Percentiles rank a stretch among this genome's conserved stretches.
These are phyloP conservation scores for Eueremaeus valkanovi DNA, from an alignment of 2,888 invertebrate genomes.

Conservation along the genomic window DNA sequence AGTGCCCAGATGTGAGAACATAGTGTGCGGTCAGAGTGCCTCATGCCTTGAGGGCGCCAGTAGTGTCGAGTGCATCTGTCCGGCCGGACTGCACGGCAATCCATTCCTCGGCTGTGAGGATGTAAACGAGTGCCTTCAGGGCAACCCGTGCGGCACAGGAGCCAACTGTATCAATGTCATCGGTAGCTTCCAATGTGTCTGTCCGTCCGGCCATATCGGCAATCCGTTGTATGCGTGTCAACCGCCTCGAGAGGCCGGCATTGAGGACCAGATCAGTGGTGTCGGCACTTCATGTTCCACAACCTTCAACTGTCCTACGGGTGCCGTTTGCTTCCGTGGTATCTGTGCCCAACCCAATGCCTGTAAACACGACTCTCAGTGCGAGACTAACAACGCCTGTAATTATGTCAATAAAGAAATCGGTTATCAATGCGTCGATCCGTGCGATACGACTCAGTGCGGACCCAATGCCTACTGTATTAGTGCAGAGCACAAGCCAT, in stretches of 20 bases:
- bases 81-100: conserved; percentile 64
- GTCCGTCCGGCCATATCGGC: conserved; percentile 75
- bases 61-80: conserved; percentile 71
- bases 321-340: conserved; percentile 37
- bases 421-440: conserved; percentile 44
- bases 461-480: conserved; percentile 72
- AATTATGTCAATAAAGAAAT: conserved; percentile 39
- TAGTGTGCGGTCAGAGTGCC: conserved; percentile 68
- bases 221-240: conserved; percentile 60
- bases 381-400: conserved; percentile 39
- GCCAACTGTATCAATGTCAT: conserved; percentile 85
- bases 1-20: conserved; percentile 45
- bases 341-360: conserved; percentile 37
- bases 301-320: conserved; percentile 39
- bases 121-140: conserved; percentile 54
- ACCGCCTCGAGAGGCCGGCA: conserved; percentile 34
- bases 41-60: conserved; percentile 71
- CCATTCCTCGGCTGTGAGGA: conserved; percentile 73
- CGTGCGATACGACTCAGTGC: conserved; percentile 56
- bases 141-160: conserved; percentile 57
- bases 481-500: conserved; percentile 66
- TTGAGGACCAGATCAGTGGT: conserved; percentile 34
- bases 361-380: conserved; percentile 39
- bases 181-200: conserved; percentile 83
- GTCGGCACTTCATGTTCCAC: conserved; percentile 39